phyloP scores from a whole-genome alignment of 92 coral and sea anemone species.

The Actinernus sp. region DNA sequence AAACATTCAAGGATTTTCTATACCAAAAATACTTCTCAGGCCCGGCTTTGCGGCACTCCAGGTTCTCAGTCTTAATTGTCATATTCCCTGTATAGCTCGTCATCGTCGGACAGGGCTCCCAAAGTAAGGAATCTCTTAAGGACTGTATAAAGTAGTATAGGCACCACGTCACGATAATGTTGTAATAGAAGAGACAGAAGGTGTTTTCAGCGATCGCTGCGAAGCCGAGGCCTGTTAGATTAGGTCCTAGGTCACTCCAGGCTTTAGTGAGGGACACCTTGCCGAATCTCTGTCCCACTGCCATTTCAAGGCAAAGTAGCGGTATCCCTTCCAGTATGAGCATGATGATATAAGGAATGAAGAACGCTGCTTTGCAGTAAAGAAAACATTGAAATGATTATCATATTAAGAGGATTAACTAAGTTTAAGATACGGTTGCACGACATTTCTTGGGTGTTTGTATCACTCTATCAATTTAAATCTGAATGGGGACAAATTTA shows the following conservation, averaged over 20 bases:
- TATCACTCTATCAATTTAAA: too few relatives aligned
- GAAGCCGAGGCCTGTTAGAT: slow-evolving; percentile 83
- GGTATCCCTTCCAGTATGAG: slow-evolving; percentile 93
- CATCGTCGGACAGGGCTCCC: slow-evolving; percentile 70
- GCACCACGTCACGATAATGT: slow-evolving; percentile 91
- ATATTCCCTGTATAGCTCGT: slow-evolving; percentile 15
- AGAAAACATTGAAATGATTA: too few relatives aligned
- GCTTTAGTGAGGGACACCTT: slow-evolving; percentile 63
- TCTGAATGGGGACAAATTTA: too few relatives aligned
- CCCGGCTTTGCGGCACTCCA: slow-evolving; percentile 74
- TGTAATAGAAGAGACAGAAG: slow-evolving; percentile 71
- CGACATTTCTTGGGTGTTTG: too few relatives aligned
- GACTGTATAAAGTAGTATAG: slow-evolving; percentile 83
- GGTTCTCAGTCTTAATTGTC: slow-evolving; percentile 32
- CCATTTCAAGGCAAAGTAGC: slow-evolving; percentile 91
- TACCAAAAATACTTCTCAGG: slow-evolving; percentile 95
- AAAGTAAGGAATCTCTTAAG: slow-evolving; percentile 68
- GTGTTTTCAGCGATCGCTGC: slow-evolving; percentile 73
- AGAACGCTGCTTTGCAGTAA: slow-evolving; percentile 92
- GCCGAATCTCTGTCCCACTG: slow-evolving; percentile 90
- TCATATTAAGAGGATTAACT: too few relatives aligned
- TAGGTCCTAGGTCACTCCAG: slow-evolving; percentile 78
- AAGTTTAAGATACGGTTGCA: too few relatives aligned
- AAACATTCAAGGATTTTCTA: slow-evolving; percentile 67
- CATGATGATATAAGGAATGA: slow-evolving; percentile 90